Evolutionary conservation across 1,140 invertebrate genomes (phyloP), one percentile per base, ranked within the genome.

Genomic region (Eueides isabella): DNA sequence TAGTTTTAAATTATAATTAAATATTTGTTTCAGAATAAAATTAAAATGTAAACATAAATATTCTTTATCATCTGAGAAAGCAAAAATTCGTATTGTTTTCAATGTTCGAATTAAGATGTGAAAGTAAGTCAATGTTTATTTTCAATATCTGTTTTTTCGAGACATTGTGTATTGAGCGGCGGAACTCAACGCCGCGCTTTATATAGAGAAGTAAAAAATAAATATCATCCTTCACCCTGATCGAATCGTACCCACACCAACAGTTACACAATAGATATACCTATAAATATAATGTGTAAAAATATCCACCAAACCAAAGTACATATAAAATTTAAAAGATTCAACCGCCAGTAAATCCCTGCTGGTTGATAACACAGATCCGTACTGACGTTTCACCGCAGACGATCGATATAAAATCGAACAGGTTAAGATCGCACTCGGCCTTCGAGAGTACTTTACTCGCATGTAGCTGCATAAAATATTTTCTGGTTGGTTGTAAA

Each of bases 321-420:
- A 55, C 48, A 55, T 55, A 55, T 26, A 55, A 55, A 23, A 55
- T 55, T 55, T 26, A 55, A 55, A 26, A 55, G 48, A 55, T 4
- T 55, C 48, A 55, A 55, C 48, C 19, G 19, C 19, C 2, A 55
- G 48, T 55, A 55, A 55, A 55, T 55, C 48, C 48, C 19, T 55
- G 48, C 23, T 23, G 19, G 41, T 55, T 26, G 48, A 55, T 55
- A 55, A 55, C 48, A 12, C 48, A 55, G 48, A 55, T 55, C 19
- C 19, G 48, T 6, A 26, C 48, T 55, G 48, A 55, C 48, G 48
- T 55, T 55, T 23, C 48, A 55, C 48, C 48, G 48, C 19, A 26
- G 19, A 55, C 41, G 41, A 9, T 55, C 48, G 48, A 55, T 55
- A 55, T 55, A 55, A 55, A 55, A 55, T 55, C 48, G 48, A 55